Percentiles rank a stretch among this genome's conserved stretches.
These are phyloP conservation scores for Plotosus lineatus DNA, from an alignment of 2,113 vertebrate genomes.

Conservation along the genomic window DNA sequence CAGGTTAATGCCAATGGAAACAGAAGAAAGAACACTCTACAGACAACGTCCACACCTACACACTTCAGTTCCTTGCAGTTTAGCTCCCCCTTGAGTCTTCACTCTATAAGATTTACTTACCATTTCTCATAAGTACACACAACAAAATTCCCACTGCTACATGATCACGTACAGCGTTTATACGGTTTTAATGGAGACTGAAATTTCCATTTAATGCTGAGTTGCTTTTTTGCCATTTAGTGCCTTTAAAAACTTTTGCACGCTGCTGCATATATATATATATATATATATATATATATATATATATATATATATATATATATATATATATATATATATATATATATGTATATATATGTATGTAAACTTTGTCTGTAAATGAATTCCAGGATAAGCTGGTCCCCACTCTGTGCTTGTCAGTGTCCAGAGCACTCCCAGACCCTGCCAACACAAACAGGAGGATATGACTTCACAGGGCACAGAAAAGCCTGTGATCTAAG, in stretches of 20 bases:
- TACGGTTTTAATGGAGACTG: too few relatives aligned
- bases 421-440: conserved; percentile 42
- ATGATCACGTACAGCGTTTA: neutral
- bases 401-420: conserved; percentile 48
- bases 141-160: neutral
- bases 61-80: conserved; percentile 60
- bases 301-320: neutral
- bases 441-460: conserved; percentile 63
- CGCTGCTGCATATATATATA: neutral
- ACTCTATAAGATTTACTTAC: conserved; percentile 54
- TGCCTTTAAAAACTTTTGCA: conserved; percentile 11
- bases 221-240: neutral
- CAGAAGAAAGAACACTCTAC: conserved; percentile 61
- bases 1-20: conserved; percentile 70
- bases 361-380: conserved; percentile 50
- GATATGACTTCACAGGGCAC: conserved; percentile 56
- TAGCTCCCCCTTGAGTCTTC: conserved; percentile 59
- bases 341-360: conserved; percentile 1
- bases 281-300: conserved; percentile 1
- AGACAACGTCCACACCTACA: conserved; percentile 58
- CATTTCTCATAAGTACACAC: conserved; percentile 38
- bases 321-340: neutral
- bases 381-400: conserved; percentile 52
- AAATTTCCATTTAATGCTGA: neutral
- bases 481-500: conserved; percentile 56